Evolutionary conservation across 2,888 invertebrate species (phyloP).

Genomic region (Drosophila fungiperda): DNA sequence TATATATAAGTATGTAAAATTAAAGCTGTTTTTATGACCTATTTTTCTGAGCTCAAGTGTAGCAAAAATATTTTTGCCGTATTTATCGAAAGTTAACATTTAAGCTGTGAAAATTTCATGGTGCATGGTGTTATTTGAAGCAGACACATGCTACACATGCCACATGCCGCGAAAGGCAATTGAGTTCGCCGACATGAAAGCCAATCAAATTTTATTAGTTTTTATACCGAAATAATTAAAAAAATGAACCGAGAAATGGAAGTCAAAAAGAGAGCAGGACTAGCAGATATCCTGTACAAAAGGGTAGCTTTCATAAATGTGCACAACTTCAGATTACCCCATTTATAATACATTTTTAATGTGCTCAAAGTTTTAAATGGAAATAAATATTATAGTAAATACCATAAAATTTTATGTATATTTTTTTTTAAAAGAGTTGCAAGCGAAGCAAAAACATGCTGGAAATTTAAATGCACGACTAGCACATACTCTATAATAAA

Average conservation of each 20-base stretch:
- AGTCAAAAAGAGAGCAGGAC: not conserved
- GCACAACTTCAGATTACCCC: not conserved
- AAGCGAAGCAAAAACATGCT: not conserved
- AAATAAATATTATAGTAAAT: not conserved
- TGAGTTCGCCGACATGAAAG: slow-evolving; percentile 32
- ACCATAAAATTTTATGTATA: not conserved
- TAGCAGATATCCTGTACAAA: not conserved
- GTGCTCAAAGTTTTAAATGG: not conserved
- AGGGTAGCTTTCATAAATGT: not conserved
- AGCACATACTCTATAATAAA: not conserved
- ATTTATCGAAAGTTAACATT: slow-evolving; percentile 47
- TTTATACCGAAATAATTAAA: slow-evolving; percentile 31
- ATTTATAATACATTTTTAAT: not conserved
- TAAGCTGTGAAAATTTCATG: slow-evolving; percentile 57
- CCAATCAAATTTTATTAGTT: slow-evolving; percentile 47
- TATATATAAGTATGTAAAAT: not conserved
- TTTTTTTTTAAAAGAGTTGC: not conserved
- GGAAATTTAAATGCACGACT: not conserved
- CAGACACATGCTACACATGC: slow-evolving; percentile 40
- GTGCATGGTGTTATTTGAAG: slow-evolving; percentile 44
- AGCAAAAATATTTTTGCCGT: slow-evolving; percentile 5
- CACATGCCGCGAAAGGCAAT: slow-evolving; percentile 9
- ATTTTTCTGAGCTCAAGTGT: not conserved
- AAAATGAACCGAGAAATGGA: not conserved
- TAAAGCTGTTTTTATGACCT: slow-evolving; percentile 4